Evolutionary conservation across 2,113 vertebrate genomes (phyloP).

Genomic region (Narcine bancroftii): DNA sequence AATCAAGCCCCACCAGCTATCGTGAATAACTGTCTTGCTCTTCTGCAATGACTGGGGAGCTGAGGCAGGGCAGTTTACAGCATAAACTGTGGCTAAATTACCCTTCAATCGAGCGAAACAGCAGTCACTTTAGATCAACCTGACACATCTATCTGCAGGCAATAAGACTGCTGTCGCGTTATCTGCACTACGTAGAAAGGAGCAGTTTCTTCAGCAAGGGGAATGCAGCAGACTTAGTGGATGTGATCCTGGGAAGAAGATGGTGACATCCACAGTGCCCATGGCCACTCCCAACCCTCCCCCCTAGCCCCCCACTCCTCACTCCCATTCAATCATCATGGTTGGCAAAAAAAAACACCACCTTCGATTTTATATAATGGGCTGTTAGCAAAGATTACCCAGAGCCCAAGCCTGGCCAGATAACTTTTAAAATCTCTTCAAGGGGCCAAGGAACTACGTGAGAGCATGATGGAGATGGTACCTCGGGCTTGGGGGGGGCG

Average conservation of each 20-base stretch:
- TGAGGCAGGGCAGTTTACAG: neutral
- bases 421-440: neutral
- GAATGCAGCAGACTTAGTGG: neutral
- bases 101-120: neutral
- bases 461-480: neutral
- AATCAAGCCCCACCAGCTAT: neutral
- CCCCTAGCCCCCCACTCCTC: neutral
- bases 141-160: constrained; percentile 12
- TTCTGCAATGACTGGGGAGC: neutral
- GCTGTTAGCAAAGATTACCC: neutral
- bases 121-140: neutral
- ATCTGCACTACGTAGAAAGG: neutral
- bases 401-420: neutral
- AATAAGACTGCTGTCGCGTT: neutral
- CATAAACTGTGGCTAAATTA: neutral
- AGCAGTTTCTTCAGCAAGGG: neutral
- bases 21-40: neutral
- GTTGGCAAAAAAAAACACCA: neutral
- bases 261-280: neutral
- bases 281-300: neutral
- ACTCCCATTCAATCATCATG: neutral
- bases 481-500: neutral
- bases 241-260: neutral
- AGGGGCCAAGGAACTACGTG: neutral
- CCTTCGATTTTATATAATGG: neutral